A percentile compares a stretch with the other conserved stretches of the same genome.
Evolutionary conservation across 2,888 invertebrate genomes (phyloP).

Genomic region (Eremobia ochroleuca): DNA sequence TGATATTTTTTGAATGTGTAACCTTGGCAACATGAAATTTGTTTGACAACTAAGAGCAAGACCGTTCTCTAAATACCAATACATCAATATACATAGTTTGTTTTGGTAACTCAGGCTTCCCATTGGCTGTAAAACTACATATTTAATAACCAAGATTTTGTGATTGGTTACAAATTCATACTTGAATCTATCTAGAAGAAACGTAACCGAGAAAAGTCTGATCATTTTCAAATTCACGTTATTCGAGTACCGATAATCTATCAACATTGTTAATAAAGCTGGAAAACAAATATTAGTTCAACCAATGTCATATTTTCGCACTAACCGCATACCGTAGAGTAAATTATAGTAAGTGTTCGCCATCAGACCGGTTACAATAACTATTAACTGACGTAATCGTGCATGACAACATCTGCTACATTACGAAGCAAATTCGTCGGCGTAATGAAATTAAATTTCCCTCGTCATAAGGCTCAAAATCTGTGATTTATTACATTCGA

Average conservation of each 20-base stretch:
- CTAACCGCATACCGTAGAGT: slow-evolving; percentile 13
- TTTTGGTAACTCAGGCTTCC: not conserved
- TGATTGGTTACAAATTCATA: slow-evolving; percentile 34
- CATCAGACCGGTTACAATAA: slow-evolving; percentile 63
- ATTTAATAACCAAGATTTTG: fast-evolving
- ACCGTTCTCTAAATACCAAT: slow-evolving; percentile 3
- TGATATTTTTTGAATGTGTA: slow-evolving; percentile 57
- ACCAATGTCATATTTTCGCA: slow-evolving; percentile 22
- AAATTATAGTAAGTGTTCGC: slow-evolving; percentile 33
- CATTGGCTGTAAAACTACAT: slow-evolving; percentile 32
- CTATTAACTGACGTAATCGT: slow-evolving; percentile 86
- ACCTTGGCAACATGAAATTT: slow-evolving; percentile 75
- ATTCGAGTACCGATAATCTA: slow-evolving; percentile 57
- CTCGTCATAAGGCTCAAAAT: slow-evolving; percentile 71
- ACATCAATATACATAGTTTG: not conserved
- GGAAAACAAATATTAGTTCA: slow-evolving; percentile 43
- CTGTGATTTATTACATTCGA: slow-evolving; percentile 50
- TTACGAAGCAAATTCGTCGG: slow-evolving; percentile 72
- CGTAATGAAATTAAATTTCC: slow-evolving; percentile 76
- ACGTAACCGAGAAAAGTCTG: slow-evolving; percentile 28
- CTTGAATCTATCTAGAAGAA: not conserved
- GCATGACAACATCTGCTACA: slow-evolving; percentile 84
- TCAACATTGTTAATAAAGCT: slow-evolving; percentile 30
- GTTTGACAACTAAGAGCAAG: slow-evolving; percentile 55
- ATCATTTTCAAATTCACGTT: slow-evolving; percentile 67